These are phyloP conservation scores for Molossus alvarezi DNA, from an alignment of 2,797 vertebrate species.

Conservation along the genomic window DNA sequence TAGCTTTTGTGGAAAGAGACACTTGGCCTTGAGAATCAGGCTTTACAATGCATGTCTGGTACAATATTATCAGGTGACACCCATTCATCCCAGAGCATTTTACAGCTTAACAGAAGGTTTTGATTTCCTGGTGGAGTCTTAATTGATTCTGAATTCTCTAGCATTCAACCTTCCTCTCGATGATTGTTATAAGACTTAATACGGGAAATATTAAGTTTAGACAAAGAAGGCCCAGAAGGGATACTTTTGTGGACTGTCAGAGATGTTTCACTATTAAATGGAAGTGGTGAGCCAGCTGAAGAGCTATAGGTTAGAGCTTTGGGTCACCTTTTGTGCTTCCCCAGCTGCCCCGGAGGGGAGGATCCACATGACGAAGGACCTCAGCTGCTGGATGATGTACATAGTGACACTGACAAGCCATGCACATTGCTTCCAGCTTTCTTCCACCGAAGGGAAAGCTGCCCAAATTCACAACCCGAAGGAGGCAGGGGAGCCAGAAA, in stretches of 20 bases:
- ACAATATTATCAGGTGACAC: conserved; percentile 79
- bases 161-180: conserved; percentile 78
- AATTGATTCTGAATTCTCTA: conserved; percentile 86
- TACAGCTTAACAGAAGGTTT: conserved; percentile 85
- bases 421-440: conserved; percentile 58
- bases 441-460: conserved; percentile 58
- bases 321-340: conserved; percentile 52
- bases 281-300: conserved; percentile 15
- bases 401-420: not conserved
- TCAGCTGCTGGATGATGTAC: not conserved
- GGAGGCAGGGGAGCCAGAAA: not conserved
- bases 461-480: not conserved
- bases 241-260: conserved; percentile 75
- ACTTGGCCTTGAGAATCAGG: conserved; percentile 79
- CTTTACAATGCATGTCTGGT: conserved; percentile 81
- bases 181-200: conserved; percentile 83
- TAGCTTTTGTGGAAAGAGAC: conserved; percentile 79
- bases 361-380: conserved; percentile 44
- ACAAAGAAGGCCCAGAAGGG: conserved; percentile 79
- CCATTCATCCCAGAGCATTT: conserved; percentile 82
- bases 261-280: conserved; percentile 75
- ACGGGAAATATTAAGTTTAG: conserved; percentile 84
- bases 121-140: conserved; percentile 86
- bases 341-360: conserved; percentile 46
- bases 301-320: conserved; percentile 68